A percentile compares a stretch with the other conserved stretches of the same genome.
Conservation (phyloP, 1,140 invertebrate genomes). For the Coelopa frigida region DNA sequence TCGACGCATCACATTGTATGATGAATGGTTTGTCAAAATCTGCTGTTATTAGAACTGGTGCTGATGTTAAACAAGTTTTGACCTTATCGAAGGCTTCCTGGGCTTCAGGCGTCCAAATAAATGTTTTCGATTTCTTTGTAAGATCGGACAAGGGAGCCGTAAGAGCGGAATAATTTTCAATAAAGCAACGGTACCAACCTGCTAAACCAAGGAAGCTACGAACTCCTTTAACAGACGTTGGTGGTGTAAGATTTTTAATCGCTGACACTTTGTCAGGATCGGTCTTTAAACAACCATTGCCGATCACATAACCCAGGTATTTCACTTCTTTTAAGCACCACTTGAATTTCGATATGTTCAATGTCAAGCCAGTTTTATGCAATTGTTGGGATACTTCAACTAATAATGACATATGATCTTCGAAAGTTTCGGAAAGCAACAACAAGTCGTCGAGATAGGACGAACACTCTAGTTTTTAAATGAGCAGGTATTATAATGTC, state of each 20-base stretch:
- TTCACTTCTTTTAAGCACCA: slow-evolving; percentile 3
- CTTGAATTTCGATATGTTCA: slow-evolving; percentile 6
- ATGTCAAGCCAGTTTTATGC: neutral
- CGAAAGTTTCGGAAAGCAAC: slow-evolving; percentile 3
- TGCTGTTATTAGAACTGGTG: slow-evolving; percentile 26
- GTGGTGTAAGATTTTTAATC: neutral
- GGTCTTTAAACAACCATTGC: slow-evolving; percentile 1
- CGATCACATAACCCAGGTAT: slow-evolving; percentile 11
- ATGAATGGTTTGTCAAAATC: slow-evolving; percentile 18
- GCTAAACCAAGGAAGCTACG: slow-evolving; percentile 19
- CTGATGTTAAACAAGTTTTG: slow-evolving; percentile 11
- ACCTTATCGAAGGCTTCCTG: neutral
- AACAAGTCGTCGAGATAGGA: slow-evolving; percentile 11
- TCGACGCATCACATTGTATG: slow-evolving; percentile 15
- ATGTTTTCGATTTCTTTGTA: slow-evolving; percentile 20
- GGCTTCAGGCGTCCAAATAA: slow-evolving; percentile 3
- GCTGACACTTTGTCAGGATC: slow-evolving; percentile 8
- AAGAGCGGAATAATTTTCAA: slow-evolving; percentile 29
- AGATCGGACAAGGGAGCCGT: slow-evolving; percentile 31
- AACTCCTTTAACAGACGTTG: neutral
- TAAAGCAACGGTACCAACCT: slow-evolving; percentile 36
- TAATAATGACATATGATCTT: neutral
- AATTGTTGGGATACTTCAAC: slow-evolving; percentile 1
- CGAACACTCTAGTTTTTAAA: neutral
- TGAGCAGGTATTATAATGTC: slow-evolving; percentile 8